phyloP scores from a whole-genome alignment of 1,140 invertebrate species.

The Bombus soroeensis region DNA sequence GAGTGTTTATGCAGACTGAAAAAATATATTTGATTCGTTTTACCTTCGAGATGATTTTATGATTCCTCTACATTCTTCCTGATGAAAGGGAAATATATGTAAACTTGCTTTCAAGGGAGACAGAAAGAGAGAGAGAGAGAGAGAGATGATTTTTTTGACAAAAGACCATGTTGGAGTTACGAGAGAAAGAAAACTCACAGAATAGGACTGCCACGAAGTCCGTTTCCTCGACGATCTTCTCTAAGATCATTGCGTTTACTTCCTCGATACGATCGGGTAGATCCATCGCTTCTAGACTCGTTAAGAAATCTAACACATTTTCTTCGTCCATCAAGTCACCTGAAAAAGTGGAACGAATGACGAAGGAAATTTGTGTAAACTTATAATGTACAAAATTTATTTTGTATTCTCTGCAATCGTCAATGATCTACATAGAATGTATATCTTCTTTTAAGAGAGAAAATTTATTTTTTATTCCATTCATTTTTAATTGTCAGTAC shows the following conservation, averaged over 20 bases:
- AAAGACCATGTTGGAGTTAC: background rate
- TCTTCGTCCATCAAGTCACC: constrained; percentile 98
- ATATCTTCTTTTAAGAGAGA: background rate
- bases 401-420: background rate
- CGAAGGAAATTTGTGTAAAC: background rate
- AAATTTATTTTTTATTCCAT: background rate
- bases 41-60: background rate
- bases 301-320: constrained; percentile 95
- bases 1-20: background rate
- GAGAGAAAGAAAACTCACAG: constrained; percentile 89
- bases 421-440: background rate
- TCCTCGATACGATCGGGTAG: constrained; percentile 97
- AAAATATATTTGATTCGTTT: background rate
- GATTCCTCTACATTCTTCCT: background rate
- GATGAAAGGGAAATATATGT: background rate
- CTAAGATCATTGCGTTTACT: constrained; percentile 95
- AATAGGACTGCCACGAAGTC: constrained; percentile 96
- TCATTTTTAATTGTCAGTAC: background rate
- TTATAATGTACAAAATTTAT: background rate
- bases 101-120: background rate
- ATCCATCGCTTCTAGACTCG: constrained; percentile 96
- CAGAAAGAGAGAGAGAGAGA: constrained; percentile 23
- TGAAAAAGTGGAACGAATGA: constrained; percentile 69
- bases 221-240: constrained; percentile 95
- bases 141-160: constrained; percentile 16